Percentiles rank a stretch among this genome's conserved stretches.
These are phyloP conservation scores for Leptarthrus brevirostris DNA, from an alignment of 2,888 invertebrate species.

Conservation along the genomic window DNA sequence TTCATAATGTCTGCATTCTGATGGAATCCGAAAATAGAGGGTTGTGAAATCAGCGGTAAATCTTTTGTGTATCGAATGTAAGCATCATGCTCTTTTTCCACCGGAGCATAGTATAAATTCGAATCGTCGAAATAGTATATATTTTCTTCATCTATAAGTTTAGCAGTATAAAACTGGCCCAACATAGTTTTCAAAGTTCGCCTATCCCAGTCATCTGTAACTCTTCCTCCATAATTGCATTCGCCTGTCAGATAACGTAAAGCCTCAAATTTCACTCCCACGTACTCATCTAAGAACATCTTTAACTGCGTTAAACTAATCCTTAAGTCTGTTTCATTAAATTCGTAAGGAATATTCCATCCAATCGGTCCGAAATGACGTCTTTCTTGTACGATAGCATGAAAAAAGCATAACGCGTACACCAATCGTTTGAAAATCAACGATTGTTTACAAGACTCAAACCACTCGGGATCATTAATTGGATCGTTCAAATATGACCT, in stretches of 20 bases:
- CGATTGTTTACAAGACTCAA: constrained; percentile 82
- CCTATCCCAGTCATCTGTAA: constrained; percentile 96
- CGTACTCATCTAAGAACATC: constrained; percentile 86
- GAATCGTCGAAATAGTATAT: constrained; percentile 77
- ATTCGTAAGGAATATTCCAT: constrained; percentile 96
- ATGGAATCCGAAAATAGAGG: constrained; percentile 92
- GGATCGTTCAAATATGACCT: constrained; percentile 90
- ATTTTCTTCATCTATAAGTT: constrained; percentile 76
- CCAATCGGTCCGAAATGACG: constrained; percentile 92
- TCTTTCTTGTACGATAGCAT: constrained; percentile 91
- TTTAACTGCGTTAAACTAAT: constrained; percentile 90
- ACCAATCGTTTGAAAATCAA: constrained; percentile 85
- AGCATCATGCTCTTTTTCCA: constrained; percentile 77
- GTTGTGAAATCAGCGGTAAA: constrained; percentile 81
- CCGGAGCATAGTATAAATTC: constrained; percentile 79
- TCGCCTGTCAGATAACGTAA: constrained; percentile 91
- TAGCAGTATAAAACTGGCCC: too few species aligned
- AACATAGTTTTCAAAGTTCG: constrained; percentile 86
- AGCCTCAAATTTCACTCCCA: constrained; percentile 86
- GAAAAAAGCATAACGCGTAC: constrained; percentile 93
- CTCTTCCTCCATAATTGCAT: constrained; percentile 95
- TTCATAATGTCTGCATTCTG: constrained; percentile 93
- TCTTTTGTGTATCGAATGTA: constrained; percentile 75
- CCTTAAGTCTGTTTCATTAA: constrained; percentile 92
- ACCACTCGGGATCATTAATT: constrained; percentile 83